A percentile compares a stretch with the other conserved stretches of the same genome.
These are phyloP conservation scores for Platynereis dumerilii DNA, from an alignment of 2,888 invertebrate species.

Conservation along the genomic window DNA sequence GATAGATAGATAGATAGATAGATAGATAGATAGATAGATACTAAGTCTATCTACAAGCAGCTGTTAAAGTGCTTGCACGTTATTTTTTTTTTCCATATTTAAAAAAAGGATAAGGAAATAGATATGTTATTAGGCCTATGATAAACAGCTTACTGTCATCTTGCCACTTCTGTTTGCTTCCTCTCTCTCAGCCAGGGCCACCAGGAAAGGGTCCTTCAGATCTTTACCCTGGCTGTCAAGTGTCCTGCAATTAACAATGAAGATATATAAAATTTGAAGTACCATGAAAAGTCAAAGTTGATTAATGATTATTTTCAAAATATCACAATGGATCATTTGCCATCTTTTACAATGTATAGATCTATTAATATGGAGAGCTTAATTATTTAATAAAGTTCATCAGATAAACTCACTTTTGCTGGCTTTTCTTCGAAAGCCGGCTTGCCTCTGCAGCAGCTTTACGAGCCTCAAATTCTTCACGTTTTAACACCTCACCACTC, in stretches of 20 bases:
- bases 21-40: neutral
- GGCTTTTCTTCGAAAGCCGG: slow-evolving; percentile 60
- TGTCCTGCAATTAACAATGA: slow-evolving; percentile 47
- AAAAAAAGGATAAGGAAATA: no score
- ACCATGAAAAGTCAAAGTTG: no score
- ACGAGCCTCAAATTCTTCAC: slow-evolving; percentile 64
- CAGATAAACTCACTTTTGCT: slow-evolving; percentile 56
- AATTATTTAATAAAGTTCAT: slow-evolving; percentile 1
- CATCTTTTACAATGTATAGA: neutral
- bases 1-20: no score
- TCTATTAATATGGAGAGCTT: neutral
- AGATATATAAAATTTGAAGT: no score
- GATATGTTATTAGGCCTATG: no score
- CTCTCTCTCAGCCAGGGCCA: slow-evolving; percentile 77
- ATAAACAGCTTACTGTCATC: slow-evolving; percentile 70
- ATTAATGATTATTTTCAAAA: neutral
- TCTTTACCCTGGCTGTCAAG: slow-evolving; percentile 62
- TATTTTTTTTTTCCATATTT: no score
- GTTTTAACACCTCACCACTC: slow-evolving; percentile 64
- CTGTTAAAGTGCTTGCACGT: no score
- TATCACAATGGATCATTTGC: neutral
- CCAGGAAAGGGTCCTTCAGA: slow-evolving; percentile 73
- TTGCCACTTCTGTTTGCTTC: slow-evolving; percentile 76
- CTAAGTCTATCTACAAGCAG: no score
- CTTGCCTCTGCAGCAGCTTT: slow-evolving; percentile 63